Evolutionary conservation across 2,888 invertebrate species (phyloP).

Genomic region (Apotomis turbidana): DNA sequence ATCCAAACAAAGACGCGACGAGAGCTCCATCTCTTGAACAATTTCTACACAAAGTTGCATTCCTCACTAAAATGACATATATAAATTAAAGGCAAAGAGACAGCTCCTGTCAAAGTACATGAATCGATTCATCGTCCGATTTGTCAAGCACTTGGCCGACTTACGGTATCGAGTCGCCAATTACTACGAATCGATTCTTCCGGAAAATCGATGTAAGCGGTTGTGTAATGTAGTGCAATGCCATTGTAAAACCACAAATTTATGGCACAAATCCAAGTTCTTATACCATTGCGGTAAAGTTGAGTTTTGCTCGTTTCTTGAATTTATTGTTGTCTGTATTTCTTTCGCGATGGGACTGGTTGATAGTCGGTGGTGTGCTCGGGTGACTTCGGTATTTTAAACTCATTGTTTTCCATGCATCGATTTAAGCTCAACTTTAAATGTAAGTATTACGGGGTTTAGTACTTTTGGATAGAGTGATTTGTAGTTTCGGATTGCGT

Average conservation of each 20-base stretch:
- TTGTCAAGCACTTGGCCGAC: constrained; percentile 69
- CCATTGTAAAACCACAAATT: background rate
- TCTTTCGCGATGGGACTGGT: constrained; percentile 3
- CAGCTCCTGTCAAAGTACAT: constrained; percentile 45
- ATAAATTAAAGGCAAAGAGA: background rate
- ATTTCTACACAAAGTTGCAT: too few relatives aligned
- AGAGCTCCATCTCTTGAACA: too few relatives aligned
- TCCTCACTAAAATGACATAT: background rate
- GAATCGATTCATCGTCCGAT: constrained; percentile 60
- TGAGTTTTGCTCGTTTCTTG: background rate
- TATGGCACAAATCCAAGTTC: background rate
- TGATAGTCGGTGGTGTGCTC: constrained; percentile 4
- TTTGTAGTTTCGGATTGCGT: too few relatives aligned
- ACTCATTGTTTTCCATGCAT: constrained; percentile 45
- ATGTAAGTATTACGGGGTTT: background rate
- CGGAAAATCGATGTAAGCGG: constrained; percentile 67
- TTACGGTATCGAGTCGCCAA: constrained; percentile 63
- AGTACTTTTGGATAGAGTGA: background rate
- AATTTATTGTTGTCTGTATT: background rate
- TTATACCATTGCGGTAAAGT: background rate
- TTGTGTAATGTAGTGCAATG: constrained; percentile 60
- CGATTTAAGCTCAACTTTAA: constrained; percentile 11
- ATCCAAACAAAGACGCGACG: too few relatives aligned
- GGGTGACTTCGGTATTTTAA: constrained; percentile 16
- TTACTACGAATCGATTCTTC: constrained; percentile 69